A percentile compares a stretch with the other conserved stretches of the same genome.
Conservation (phyloP, 1,140 invertebrate species). For the Drosophila asahinai region DNA sequence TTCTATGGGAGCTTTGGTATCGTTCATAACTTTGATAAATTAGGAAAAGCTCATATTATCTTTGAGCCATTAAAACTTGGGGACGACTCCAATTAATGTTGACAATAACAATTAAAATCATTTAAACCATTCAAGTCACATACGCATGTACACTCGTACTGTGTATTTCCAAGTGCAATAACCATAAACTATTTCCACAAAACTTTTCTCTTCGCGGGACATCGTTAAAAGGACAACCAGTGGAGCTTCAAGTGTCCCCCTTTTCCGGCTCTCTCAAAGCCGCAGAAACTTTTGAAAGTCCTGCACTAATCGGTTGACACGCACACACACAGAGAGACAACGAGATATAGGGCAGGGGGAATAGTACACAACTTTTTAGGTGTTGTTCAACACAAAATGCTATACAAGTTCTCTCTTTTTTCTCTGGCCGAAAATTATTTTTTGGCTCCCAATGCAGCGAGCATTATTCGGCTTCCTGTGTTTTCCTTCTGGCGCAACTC, state of each 20-base stretch:
- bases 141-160: constrained; percentile 10
- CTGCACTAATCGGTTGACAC: constrained; percentile 72
- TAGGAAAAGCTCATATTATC: constrained; percentile 16
- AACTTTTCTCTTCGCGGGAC: constrained; percentile 63
- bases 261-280: constrained; percentile 41
- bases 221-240: constrained; percentile 56
- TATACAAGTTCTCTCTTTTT: constrained; percentile 40
- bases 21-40: constrained; percentile 11
- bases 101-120: constrained; percentile 78
- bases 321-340: constrained; percentile 11
- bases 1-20: background rate
- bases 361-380: constrained; percentile 61
- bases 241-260: constrained; percentile 40
- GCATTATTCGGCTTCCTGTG: constrained; percentile 31
- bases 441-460: constrained; percentile 55
- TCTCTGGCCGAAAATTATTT: constrained; percentile 48
- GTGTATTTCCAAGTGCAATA: constrained; percentile 55
- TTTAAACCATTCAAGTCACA: constrained; percentile 57
- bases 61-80: constrained; percentile 33
- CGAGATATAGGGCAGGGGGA: constrained; percentile 8
- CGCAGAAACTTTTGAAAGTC: constrained; percentile 77
- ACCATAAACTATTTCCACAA: constrained; percentile 82
- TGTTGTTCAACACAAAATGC: constrained; percentile 45
- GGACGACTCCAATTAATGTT: constrained; percentile 61
- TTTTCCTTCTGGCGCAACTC: constrained; percentile 30